Evolutionary conservation across 23 tunicate genomes (phyloP), one percentile per base, ranked within the genome.

Genomic region (Trididemnum miniatum): DNA sequence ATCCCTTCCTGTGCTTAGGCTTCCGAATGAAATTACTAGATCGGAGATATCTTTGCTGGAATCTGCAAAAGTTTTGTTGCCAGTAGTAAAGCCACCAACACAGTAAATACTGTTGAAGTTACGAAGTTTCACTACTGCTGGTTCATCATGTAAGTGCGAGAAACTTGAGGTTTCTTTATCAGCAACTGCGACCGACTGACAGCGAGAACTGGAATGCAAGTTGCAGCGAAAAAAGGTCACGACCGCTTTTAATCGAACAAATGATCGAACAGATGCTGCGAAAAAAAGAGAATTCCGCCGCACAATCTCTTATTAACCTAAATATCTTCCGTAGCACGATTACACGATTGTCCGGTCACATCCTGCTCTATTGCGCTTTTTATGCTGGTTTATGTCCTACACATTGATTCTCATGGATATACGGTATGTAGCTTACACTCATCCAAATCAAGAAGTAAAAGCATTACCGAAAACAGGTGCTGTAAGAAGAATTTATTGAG

Each of bases 1-100:
- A 31, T 83, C 85, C 35, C 83, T 87, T 15, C 77, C 22, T 33
- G 26, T 49, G 18, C 59, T 78, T 24, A 88, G 25, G 20, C 76
- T 87, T 38, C 71, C 49, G 62, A 83, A 76, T 31, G 69, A 54
- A 64, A 82, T 82, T 28, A 88, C 35, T 2, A 82, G 66, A 20
- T 81, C 84, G 51, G 73, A 38, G 57, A 88, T 76, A 34, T 82
- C 92, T 27, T 69, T 79, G 71, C 62, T 51, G 15, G 36, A 51
- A 34, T 66, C 83, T 44, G 59, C 59, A 22, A 74, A 74, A 36
- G 25, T 44, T 9, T 44, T 44, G 54, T 15, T 7, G 54, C 15
- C 15, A 7, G 12, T 44, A 44, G 54, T 44, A 44, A 44, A 44
- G 15, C 9, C 54, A 44, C 54, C 9, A 44, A 15, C 54, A 44